Evolutionary conservation across 2,113 vertebrate species (phyloP), one percentile per base, ranked within the genome.

Genomic region (Ranitomeya variabilis): DNA sequence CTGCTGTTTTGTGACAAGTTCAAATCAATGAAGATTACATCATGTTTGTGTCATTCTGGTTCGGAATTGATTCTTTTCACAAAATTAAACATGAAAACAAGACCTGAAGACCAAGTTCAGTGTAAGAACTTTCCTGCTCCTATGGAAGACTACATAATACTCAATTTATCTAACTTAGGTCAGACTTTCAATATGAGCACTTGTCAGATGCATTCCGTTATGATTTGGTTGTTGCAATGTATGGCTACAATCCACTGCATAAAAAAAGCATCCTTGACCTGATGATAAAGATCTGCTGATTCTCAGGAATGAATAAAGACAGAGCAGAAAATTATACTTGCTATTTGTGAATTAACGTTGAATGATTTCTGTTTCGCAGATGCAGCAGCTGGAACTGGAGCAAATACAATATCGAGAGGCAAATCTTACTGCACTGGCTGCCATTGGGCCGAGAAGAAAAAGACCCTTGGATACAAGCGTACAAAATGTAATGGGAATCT

Each of bases 371-470:
- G 87, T 90, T 90, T 81, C 86, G 92, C 87, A 99, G 98, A 92
- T 98, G 91, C 97, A 99, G 79, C 97, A 97, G 79, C 87, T 97
- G 91, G 97, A 99, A 90, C 93, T 97, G 12, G 97, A 96, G 79
- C 94, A 97, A 92, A 95, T 97, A 90, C 96, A 97, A 76, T 95
- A 99, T 3, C 94, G 95, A 91, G 97, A 98, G 87, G 97, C 98
- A 66, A 99, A 99, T 93, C 94, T 97, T 37, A 95, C 98, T 1
- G 98, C 98, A 66, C 94, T 99, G 90, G 98, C 97, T 81, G 98
- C 98, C 76, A 97, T 99, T 69, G 98, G 98, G 71, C 97, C 97
- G 66, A 96, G 98, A 77, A 98, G 95, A 92, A 99, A 97, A 90
- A 97, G 96, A 93, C 92, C 95, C 7, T 11, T 96, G 90, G 96